A percentile compares a stretch with the other conserved stretches of the same genome.
Evolutionary conservation across 1,140 invertebrate genomes (phyloP).

Genomic region (Diorhabda elongata): DNA sequence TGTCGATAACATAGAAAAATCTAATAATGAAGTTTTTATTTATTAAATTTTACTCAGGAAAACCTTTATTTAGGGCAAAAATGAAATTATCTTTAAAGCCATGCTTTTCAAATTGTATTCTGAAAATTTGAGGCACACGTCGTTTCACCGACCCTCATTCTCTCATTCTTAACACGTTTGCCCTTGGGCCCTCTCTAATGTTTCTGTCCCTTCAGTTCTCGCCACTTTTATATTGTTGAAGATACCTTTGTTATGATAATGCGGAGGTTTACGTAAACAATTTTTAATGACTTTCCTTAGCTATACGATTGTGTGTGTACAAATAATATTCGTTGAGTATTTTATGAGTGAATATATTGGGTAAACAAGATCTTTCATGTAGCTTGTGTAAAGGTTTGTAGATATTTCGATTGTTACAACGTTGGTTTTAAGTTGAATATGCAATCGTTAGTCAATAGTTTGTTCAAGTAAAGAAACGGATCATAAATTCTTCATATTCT

Average conservation of each 20-base stretch:
- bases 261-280: constrained; percentile 1
- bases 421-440: no score
- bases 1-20: no score
- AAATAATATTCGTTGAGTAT: no score
- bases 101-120: not conserved
- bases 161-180: not conserved
- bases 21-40: no score
- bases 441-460: no score
- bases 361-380: no score
- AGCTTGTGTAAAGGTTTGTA: no score
- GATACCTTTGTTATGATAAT: constrained; percentile 1
- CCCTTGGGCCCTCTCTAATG: not conserved
- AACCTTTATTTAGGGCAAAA: not conserved
- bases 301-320: not conserved
- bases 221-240: not conserved
- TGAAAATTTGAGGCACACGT: not conserved
- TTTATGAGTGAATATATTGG: no score
- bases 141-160: not conserved
- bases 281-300: not conserved
- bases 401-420: no score
- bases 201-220: not conserved
- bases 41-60: not conserved
- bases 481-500: no score
- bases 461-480: no score
- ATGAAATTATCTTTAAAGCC: not conserved